Base-by-base conservation (phyloP, 2,888 invertebrate species). In the Ophion ellenae region DNA sequence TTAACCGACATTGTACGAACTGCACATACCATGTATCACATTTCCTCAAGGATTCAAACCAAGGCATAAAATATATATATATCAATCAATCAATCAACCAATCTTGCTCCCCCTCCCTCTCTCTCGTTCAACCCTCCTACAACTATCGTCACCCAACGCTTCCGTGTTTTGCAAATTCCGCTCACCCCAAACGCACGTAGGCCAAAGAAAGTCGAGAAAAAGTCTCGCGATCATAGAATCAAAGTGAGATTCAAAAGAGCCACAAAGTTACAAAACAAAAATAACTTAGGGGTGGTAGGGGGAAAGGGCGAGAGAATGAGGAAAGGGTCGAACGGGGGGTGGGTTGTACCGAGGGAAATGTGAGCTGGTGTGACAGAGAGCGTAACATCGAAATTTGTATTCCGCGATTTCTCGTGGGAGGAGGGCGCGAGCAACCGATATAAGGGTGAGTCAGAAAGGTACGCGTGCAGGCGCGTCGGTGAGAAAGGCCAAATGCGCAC, bases 341-440 rank as follows among this genome's bases (percentile, higher is more conserved):
- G 17, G 53, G 17, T 17, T 17, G 0, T 17, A 53, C 53, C 53
- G 5, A 53, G 17, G 17, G 53, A 53, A 61, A 61, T 61, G 61
- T 24, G 20, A 61, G 61, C 20, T 53, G 24, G 20, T 20, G 61
- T 7, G 24, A 66, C 2, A 24, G 3, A 9, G 59, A 67, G 59
- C n/a, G 77, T 80, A 82, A 85, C 85, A 87, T 86, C 81, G 73
- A 84, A 86, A 87, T 88, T 88, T 85, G 85, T 87, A 88, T 87
- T 88, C 84, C 57, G 73, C 80, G 75, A 88, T 87, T 83, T 64
- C 57, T 85, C 69, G 74, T 64, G 45, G 32, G 4, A 53, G 47
- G 24, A 77, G 79, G 45, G 53, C 63, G 85, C 59, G 45, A 79
- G 59, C 82, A 82, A 32, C 36, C n/a, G 28, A 88, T 88, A 85